Base-by-base conservation (phyloP, 2,113 vertebrate species). In the Eleginops maclovinus region DNA sequence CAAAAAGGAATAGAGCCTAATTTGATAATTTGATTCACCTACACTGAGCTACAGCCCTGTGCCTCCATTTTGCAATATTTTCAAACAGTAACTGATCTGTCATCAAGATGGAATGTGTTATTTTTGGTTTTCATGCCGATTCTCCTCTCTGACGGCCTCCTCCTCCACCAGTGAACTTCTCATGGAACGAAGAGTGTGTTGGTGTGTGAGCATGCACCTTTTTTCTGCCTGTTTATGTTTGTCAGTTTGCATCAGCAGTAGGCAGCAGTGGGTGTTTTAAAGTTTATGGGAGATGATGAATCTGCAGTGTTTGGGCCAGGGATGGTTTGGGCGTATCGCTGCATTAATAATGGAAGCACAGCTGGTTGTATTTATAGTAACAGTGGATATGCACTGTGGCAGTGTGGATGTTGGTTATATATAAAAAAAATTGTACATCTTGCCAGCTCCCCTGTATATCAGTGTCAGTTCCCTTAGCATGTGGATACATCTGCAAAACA, bases 301-400 rank as follows among this genome's bases (percentile, higher is more conserved):
- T 88, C 69, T 16, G 26, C 16, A 24, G 75, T 76, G 82, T 75
- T 75, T 44, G 13, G 62, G 79, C 78, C 67, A 75, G 79, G 21
- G 68, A 74, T 72, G 73, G 83, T 75, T 88, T 55, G 85, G 86
- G 73, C 22, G 16, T 82, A 69, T 64, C 67, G 62, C 77, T 83
- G 85, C 88, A 93, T 93, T 92, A 93, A 91, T 91, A 91, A 94
- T 93, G 87, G 87, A 93, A 85, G 61, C 77, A 60, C 87, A 85
- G 84, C 90, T 84, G 85, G 83, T 51, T 28, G 80, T 90, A 93
- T 93, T 93, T 93, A 91, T 94, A 91, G 93, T 75, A 91, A 86
- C 86, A 75, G 82, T 83, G 72, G 72, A 81, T 65, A 63, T 40
- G 55, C 77, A 72, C 40, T 3, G 11, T 64, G 60, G 72, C 28